A percentile compares a stretch with the other conserved stretches of the same genome.
Evolutionary conservation across 2,113 vertebrate genomes (phyloP).

Genomic region (Plotosus lineatus): DNA sequence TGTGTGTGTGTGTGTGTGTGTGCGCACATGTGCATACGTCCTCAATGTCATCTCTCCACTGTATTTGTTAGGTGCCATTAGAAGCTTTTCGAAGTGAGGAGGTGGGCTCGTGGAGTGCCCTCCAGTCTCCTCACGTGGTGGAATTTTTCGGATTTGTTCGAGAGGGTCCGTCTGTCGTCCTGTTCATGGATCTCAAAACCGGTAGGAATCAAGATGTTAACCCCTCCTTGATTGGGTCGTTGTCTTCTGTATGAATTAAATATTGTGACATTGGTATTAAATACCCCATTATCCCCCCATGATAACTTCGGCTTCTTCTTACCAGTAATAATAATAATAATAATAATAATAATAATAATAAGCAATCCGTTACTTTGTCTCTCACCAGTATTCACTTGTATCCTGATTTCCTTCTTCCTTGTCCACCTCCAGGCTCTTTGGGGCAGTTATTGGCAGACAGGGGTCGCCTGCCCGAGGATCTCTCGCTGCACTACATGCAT

Average conservation of each 20-base stretch:
- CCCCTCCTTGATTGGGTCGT: not conserved
- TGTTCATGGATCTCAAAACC: conserved; percentile 91
- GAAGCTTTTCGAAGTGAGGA: conserved; percentile 87
- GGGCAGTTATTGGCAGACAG: conserved; percentile 84
- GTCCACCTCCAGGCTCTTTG: conserved; percentile 76
- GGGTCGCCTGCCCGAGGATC: conserved; percentile 87
- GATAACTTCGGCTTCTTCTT: too few species aligned
- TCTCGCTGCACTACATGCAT: conserved; percentile 85
- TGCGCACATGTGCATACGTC: too few species aligned
- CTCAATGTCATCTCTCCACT: not conserved
- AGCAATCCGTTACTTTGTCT: not conserved
- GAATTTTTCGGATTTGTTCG: conserved; percentile 90
- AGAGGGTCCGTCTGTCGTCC: conserved; percentile 84
- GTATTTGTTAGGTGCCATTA: conserved; percentile 74
- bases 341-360: too few species aligned
- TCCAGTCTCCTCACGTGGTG: conserved; percentile 83
- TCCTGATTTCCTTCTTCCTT: conserved; percentile 9
- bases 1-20: not conserved
- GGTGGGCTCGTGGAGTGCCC: conserved; percentile 83
- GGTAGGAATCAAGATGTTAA: conserved; percentile 69
- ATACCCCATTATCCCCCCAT: too few species aligned
- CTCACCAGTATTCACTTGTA: not conserved
- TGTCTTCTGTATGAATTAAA: too few species aligned
- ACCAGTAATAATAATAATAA: too few species aligned
- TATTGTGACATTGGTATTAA: not conserved